Base-by-base conservation (phyloP, 2,113 vertebrate genomes). In the Grammomys dolichurus region DNA sequence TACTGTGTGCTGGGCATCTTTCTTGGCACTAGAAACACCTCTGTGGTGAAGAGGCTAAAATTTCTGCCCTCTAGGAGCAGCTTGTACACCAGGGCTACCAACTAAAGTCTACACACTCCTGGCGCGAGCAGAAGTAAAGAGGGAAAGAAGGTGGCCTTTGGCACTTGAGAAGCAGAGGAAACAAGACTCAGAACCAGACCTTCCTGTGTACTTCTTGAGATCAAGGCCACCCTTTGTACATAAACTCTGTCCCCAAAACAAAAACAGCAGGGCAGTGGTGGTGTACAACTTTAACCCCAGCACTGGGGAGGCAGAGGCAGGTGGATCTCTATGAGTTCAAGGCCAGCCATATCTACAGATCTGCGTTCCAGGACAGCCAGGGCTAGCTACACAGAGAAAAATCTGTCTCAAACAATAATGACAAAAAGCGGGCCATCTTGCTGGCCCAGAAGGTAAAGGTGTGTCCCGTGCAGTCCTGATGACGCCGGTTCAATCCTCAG, bases 21-120 rank as follows among this genome's bases (percentile, higher is more conserved):
- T 75, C 56, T 69, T 80, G 54, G 78, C 56, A 33, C 36, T 93
- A 46, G 51, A 76, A 93, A 65, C 48, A 24, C 8, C 75, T 87
- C 73, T 56, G 7, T 77, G 31, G 86, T 81, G 36, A 90, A 33
- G 75, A 77, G 22, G 51, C 85, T 90, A 77, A 97, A 69, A 87
- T 81, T 28, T 26, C 88, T 96, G 40, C 13, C 60, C 31, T 89
- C 93, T 82, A 36, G 58, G 46, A 91, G 7, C 43, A 60, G 72
- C 56, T 67, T 86, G 6, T 86, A 1, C 67, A 31, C 89, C 40
- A 43, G 31, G 24, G 33, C 36, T 86, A 17, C 46, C 76, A 94
- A 40, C 24, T 40, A 85, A 69, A 91, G 43, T 87, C 85, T 58
- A 3, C 16, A 13, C 63, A 24, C 12, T 36, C 54, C 90, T 77